A percentile compares a stretch with the other conserved stretches of the same genome.
These are phyloP conservation scores for Porites lutea DNA, from an alignment of 64 coral and sea anemone genomes.

Conservation along the genomic window DNA sequence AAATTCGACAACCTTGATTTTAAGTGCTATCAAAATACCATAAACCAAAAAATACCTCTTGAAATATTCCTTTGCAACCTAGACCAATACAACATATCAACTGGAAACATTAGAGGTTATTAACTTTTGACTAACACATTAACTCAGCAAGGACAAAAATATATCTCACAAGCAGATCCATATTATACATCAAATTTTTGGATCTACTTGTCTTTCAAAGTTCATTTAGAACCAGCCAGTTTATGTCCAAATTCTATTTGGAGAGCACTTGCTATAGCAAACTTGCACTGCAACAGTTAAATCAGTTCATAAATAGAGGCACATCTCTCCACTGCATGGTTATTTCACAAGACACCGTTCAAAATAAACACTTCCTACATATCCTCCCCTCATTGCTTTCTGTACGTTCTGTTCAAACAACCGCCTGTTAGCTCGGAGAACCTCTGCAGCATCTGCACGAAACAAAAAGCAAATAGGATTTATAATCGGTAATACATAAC, in stretches of 20 bases:
- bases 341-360: slow-evolving; percentile 94
- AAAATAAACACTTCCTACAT: slow-evolving; percentile 92
- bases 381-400: slow-evolving; percentile 98
- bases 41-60: no score
- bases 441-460: slow-evolving; percentile 92
- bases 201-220: not conserved
- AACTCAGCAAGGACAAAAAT: not conserved
- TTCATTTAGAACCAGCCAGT: not conserved
- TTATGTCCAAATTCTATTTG: not conserved
- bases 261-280: not conserved
- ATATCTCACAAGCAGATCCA: not conserved
- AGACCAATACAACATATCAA: no score
- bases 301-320: slow-evolving; percentile 36
- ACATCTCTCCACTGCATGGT: not conserved
- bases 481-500: no score
- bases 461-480: not conserved
- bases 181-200: not conserved
- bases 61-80: no score
- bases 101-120: not conserved
- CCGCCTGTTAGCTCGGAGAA: slow-evolving; percentile 91
- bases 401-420: slow-evolving; percentile 99
- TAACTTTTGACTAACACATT: not conserved
- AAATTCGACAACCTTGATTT: no score
- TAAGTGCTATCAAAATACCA: no score
- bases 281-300: not conserved